Conservation (phyloP, 1,140 invertebrate genomes). For the Zaprionus ghesquierei region DNA sequence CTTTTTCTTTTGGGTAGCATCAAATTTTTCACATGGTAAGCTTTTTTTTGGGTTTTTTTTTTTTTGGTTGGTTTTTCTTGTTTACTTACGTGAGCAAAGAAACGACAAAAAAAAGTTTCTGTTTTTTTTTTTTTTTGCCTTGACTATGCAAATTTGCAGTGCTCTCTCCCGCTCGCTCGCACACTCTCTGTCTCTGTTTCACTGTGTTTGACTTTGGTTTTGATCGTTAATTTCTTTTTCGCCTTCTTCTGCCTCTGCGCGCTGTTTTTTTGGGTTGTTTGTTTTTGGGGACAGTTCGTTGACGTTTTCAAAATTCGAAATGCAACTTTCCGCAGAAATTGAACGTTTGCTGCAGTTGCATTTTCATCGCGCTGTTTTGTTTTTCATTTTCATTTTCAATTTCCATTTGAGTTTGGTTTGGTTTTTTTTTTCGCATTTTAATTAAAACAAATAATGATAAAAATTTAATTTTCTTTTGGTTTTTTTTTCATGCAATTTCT, state of each 20-base stretch:
- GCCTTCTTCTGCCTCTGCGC: neutral
- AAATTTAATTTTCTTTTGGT: slow-evolving; percentile 2
- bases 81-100: slow-evolving; percentile 57
- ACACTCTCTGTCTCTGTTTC: slow-evolving; percentile 15
- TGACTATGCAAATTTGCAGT: slow-evolving; percentile 50
- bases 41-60: slow-evolving; percentile 14
- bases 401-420: neutral
- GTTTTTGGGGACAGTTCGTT: slow-evolving; percentile 53
- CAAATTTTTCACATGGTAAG: slow-evolving; percentile 59
- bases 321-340: slow-evolving; percentile 63
- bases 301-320: slow-evolving; percentile 61
- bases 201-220: slow-evolving; percentile 2
- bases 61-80: slow-evolving; percentile 10
- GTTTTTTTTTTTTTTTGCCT: slow-evolving; percentile 38
- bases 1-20: slow-evolving; percentile 56
- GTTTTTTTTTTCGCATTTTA: slow-evolving; percentile 20
- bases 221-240: slow-evolving; percentile 11
- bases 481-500: slow-evolving; percentile 12
- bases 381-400: neutral
- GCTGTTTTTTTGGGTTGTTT: neutral
- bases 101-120: slow-evolving; percentile 24
- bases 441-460: slow-evolving; percentile 47
- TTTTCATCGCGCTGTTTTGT: slow-evolving; percentile 48
- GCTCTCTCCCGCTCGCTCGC: slow-evolving; percentile 6
- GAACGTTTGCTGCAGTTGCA: slow-evolving; percentile 42